Percentiles rank a stretch among this genome's conserved stretches.
Conservation (phyloP, 2,797 vertebrate species). For the Balearica regulorum region DNA sequence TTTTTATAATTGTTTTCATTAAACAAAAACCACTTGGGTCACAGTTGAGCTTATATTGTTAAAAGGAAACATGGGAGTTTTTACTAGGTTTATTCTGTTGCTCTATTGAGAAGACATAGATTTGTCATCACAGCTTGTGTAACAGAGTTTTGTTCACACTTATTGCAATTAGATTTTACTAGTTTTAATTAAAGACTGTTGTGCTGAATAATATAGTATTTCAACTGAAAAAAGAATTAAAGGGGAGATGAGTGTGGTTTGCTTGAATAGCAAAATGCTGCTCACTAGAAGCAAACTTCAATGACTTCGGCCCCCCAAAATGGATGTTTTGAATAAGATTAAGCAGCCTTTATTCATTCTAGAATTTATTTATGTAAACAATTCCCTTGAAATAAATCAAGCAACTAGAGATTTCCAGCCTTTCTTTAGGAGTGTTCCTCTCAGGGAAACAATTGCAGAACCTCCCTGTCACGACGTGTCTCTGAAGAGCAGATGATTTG, state of each 20-base stretch:
- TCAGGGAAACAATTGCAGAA: background rate
- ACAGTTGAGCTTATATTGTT: background rate
- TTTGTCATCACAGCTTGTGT: background rate
- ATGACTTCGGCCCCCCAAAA: background rate
- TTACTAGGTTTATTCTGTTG: background rate
- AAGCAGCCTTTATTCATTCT: background rate
- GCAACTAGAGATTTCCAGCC: background rate
- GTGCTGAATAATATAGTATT: background rate
- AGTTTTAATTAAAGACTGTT: background rate
- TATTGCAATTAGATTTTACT: background rate
- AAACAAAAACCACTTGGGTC: background rate
- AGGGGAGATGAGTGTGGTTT: background rate
- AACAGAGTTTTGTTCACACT: background rate
- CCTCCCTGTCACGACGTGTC: accelerated
- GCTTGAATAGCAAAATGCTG: background rate
- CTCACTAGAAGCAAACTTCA: background rate
- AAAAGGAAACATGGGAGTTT: background rate
- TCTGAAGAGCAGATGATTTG: background rate
- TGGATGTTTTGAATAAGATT: background rate
- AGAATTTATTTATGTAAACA: background rate
- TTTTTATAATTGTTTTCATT: background rate
- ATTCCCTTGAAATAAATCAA: background rate
- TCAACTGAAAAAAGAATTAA: background rate
- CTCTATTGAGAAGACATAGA: background rate
- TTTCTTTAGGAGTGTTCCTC: background rate